Evolutionary conservation across 2,888 invertebrate genomes (phyloP).

Genomic region (Andrena fulva): DNA sequence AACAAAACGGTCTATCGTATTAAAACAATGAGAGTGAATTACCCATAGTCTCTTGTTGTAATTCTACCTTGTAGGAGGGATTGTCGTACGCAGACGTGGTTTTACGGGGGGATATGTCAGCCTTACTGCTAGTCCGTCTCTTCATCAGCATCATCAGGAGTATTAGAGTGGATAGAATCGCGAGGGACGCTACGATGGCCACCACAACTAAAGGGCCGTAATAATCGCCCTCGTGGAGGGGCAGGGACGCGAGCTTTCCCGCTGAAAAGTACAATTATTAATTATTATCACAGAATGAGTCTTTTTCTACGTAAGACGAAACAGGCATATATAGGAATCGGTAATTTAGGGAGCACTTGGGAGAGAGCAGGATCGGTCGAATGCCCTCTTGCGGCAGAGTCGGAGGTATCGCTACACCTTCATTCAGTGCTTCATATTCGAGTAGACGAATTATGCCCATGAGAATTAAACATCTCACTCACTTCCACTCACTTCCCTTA

Average conservation of each 20-base stretch:
- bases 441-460: neutral
- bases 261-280: constrained; percentile 45
- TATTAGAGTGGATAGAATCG: constrained; percentile 92
- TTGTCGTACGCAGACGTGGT: constrained; percentile 96
- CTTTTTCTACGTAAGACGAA: too few species aligned
- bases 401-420: too few species aligned
- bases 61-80: constrained; percentile 96
- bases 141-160: constrained; percentile 92
- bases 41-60: constrained; percentile 97
- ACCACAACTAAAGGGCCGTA: constrained; percentile 95
- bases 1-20: constrained; percentile 18
- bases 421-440: neutral
- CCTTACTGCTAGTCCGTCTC: constrained; percentile 88
- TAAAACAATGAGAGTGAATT: constrained; percentile 80
- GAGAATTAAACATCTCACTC: neutral
- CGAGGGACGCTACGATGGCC: constrained; percentile 94
- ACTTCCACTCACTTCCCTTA: constrained; percentile 66
- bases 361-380: too few species aligned
- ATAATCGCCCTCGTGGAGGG: constrained; percentile 90
- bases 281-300: neutral
- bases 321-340: too few species aligned
- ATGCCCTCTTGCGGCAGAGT: too few species aligned
- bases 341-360: too few species aligned
- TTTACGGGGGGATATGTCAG: constrained; percentile 93
- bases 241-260: constrained; percentile 86